phyloP scores from a whole-genome alignment of 2,888 invertebrate species.

The Pomacea canaliculata region DNA sequence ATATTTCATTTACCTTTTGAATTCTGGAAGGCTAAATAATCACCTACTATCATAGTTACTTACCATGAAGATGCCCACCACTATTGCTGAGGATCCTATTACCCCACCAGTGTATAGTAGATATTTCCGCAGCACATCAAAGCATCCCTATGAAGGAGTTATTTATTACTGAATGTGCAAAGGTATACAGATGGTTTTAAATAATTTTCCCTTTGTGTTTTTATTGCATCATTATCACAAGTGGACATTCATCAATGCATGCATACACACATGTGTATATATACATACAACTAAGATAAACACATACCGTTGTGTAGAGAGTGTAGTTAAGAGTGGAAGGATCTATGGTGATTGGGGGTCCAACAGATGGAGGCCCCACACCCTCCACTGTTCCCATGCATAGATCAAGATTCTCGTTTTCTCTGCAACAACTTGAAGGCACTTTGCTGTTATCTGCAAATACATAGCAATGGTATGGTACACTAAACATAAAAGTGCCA shows the following conservation, averaged over 20 bases:
- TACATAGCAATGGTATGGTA: neutral
- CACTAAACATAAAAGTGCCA: too few species aligned
- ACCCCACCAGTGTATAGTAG: constrained; percentile 52
- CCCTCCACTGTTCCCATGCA: constrained; percentile 42
- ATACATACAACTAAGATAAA: neutral
- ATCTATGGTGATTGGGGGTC: constrained; percentile 36
- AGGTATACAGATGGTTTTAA: too few species aligned
- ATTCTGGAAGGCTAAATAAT: too few species aligned
- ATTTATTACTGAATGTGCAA: neutral
- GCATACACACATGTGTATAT: neutral
- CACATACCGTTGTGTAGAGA: constrained; percentile 48
- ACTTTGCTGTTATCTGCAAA: constrained; percentile 49
- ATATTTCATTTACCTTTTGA: too few species aligned
- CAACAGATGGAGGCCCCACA: constrained; percentile 36
- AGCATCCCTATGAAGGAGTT: constrained; percentile 48
- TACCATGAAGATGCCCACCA: constrained; percentile 57
- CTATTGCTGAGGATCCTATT: constrained; percentile 56
- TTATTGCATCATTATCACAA: too few species aligned
- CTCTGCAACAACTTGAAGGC: constrained; percentile 54
- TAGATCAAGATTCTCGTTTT: constrained; percentile 28
- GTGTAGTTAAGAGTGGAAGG: constrained; percentile 43
- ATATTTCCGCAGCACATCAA: constrained; percentile 49
- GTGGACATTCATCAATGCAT: too few species aligned
- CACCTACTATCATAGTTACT: constrained; percentile 19
- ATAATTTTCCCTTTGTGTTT: too few species aligned